A percentile compares a stretch with the other conserved stretches of the same genome.
Conservation (phyloP, 2,113 vertebrate genomes). For the Heloderma charlesbogerti region DNA sequence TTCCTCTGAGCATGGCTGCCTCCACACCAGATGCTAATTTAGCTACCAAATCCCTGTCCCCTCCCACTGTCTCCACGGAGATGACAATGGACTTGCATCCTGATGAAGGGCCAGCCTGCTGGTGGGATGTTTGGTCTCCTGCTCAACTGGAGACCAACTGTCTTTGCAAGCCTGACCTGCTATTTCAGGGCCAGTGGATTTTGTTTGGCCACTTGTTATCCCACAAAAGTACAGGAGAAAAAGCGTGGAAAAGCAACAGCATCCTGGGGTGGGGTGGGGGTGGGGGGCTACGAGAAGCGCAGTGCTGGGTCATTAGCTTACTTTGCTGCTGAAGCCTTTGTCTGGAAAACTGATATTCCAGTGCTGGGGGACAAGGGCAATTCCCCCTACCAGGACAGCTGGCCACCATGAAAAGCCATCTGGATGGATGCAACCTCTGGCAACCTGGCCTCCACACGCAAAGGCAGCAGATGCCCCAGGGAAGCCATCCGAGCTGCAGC, state of each 20-base stretch:
- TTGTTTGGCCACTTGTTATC: rapidly evolving
- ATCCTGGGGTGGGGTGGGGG: rapidly evolving
- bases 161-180: not conserved
- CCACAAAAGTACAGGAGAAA: not conserved
- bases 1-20: constrained; percentile 51
- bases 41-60: not conserved
- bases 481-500: not conserved
- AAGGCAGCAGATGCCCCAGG: too few relatives aligned
- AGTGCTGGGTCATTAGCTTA: rapidly evolving
- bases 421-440: rapidly evolving
- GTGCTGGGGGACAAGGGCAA: not conserved
- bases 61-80: constrained; percentile 44
- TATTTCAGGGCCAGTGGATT: not conserved
- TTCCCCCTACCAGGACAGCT: rapidly evolving
- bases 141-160: not conserved
- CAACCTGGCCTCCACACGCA: too few relatives aligned
- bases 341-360: not conserved
- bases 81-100: constrained; percentile 62
- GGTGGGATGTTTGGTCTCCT: not conserved
- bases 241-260: rapidly evolving
- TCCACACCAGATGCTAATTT: constrained; percentile 31
- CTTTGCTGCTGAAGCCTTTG: not conserved
- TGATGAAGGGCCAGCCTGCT: constrained; percentile 29
- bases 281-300: rapidly evolving
- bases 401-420: rapidly evolving